Evolutionary conservation across 2,113 vertebrate species (phyloP).

Genomic region (Pygathrix nemaeus): DNA sequence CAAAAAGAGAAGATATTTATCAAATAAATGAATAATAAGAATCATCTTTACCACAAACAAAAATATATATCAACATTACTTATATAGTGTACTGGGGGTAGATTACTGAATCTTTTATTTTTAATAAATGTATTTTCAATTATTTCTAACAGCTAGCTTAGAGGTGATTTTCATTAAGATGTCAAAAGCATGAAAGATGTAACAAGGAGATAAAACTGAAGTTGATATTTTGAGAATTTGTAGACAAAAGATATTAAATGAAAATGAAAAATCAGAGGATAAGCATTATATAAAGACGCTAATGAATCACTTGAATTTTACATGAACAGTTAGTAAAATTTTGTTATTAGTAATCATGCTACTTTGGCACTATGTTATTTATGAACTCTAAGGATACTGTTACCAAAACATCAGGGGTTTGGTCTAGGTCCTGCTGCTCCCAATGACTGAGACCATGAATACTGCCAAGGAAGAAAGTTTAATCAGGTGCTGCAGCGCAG

Average conservation of each 20-base stretch:
- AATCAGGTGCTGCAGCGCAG: no score
- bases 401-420: no score
- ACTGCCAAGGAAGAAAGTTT: no score
- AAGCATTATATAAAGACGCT: neutral
- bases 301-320: neutral
- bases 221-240: neutral
- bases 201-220: neutral
- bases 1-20: neutral
- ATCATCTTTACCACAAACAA: neutral
- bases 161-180: neutral
- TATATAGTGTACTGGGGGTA: neutral
- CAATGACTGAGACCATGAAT: no score
- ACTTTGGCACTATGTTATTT: neutral
- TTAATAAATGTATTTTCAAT: neutral
- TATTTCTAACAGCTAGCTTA: neutral
- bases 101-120: neutral
- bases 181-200: neutral
- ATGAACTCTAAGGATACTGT: neutral
- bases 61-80: neutral
- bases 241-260: neutral
- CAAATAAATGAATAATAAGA: neutral
- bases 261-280: neutral
- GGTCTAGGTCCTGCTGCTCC: no score
- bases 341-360: neutral
- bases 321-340: neutral